Evolutionary conservation across 2,797 vertebrate species (phyloP).

Genomic region (Bradypus variegatus): DNA sequence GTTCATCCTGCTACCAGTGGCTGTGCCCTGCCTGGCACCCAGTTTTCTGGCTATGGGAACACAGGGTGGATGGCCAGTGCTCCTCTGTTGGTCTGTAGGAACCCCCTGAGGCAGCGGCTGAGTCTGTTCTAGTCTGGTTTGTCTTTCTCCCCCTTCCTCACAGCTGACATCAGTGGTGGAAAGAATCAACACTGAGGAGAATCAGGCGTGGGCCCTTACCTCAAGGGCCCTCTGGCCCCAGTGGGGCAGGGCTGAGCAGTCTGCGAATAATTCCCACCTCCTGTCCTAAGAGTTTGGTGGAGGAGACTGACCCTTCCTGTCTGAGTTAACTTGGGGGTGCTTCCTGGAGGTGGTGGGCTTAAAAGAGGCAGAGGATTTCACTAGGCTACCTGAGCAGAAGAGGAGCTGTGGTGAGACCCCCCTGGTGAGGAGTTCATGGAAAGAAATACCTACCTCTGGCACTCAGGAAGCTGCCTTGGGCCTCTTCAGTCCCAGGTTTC

Average conservation of each 20-base stretch:
- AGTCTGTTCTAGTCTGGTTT: neutral
- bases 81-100: neutral
- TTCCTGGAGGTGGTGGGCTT: neutral
- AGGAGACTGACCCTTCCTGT: neutral
- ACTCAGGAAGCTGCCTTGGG: neutral
- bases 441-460: neutral
- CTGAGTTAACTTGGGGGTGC: neutral
- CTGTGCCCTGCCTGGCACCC: neutral
- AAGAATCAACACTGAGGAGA: neutral
- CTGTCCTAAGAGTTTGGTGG: neutral
- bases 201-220: neutral
- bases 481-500: neutral
- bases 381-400: neutral
- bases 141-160: neutral
- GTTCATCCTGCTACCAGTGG: neutral
- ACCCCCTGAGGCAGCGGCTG: neutral
- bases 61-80: neutral
- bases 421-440: conserved; percentile 24
- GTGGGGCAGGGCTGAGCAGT: neutral
- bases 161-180: neutral
- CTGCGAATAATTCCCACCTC: neutral
- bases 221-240: neutral
- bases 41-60: neutral
- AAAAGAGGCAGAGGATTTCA: neutral
- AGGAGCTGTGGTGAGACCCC: neutral